These are phyloP conservation scores for Epinotia demarniana DNA, from an alignment of 2,888 invertebrate species.

Conservation along the genomic window DNA sequence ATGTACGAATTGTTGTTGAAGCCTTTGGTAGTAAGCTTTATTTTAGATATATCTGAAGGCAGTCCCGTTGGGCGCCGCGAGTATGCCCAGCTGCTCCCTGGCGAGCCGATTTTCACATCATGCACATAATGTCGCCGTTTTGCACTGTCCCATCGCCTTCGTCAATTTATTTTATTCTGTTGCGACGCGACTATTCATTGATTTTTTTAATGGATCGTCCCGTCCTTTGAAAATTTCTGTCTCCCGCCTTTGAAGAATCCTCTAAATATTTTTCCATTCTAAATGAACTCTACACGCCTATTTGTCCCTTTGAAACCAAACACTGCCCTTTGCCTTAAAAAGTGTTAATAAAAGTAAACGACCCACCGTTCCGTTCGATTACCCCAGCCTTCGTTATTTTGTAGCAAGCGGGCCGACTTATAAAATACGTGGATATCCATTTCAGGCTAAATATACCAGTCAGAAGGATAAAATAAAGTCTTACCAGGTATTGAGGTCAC, in stretches of 20 bases:
- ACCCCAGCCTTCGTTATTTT: constrained; percentile 30
- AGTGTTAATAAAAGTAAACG: constrained; percentile 36
- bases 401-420: constrained; percentile 23
- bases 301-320: constrained; percentile 24
- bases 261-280: background rate
- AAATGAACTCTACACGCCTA: background rate
- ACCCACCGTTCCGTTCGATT: constrained; percentile 11
- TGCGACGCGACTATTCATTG: constrained; percentile 57
- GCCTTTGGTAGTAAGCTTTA: constrained; percentile 42
- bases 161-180: constrained; percentile 67
- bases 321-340: constrained; percentile 12
- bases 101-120: constrained; percentile 72
- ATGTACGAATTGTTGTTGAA: constrained; percentile 41
- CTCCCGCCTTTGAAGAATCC: background rate
- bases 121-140: constrained; percentile 60
- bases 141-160: constrained; percentile 56
- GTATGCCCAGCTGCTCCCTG: constrained; percentile 53
- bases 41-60: constrained; percentile 38
- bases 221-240: constrained; percentile 12
- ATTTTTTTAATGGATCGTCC: constrained; percentile 51
- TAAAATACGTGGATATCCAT: constrained; percentile 41
- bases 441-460: constrained; percentile 56
- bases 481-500: constrained; percentile 60
- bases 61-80: constrained; percentile 41
- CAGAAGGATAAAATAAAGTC: constrained; percentile 62